Conservation (phyloP, 1,140 invertebrate species). For the Drosophila ananassae region DNA sequence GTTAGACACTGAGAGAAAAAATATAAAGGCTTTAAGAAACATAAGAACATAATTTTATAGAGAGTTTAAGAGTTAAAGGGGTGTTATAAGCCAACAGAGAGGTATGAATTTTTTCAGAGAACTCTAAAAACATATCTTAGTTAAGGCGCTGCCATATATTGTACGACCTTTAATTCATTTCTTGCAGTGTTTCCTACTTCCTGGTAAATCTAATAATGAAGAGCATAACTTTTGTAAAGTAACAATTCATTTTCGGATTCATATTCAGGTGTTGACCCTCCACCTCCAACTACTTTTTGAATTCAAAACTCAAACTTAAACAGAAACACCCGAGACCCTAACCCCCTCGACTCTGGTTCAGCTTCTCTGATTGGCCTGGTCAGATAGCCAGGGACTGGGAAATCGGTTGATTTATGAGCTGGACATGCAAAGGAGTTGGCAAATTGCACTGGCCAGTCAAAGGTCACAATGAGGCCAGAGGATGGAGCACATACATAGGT, state of each 20-base stretch:
- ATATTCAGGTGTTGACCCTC: neutral
- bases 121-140: no score
- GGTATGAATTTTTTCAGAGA: neutral
- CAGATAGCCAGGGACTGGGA: neutral
- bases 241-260: conserved; percentile 7
- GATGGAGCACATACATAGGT: no score
- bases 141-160: neutral
- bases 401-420: conserved; percentile 5
- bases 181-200: neutral
- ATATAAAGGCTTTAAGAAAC: neutral
- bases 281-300: neutral
- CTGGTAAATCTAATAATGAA: conserved; percentile 3
- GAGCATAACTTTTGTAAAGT: neutral
- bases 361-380: conserved; percentile 2
- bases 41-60: neutral
- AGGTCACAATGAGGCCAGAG: neutral
- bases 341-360: neutral
- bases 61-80: neutral
- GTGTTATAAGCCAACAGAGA: no score
- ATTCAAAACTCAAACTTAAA: neutral
- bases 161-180: no score
- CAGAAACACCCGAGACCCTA: neutral
- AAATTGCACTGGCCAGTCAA: conserved; percentile 2
- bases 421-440: conserved; percentile 2
- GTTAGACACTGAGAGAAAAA: neutral